Evolutionary conservation across 2,797 vertebrate species (phyloP), one percentile per base, ranked within the genome.

Genomic region (Bradypus variegatus): DNA sequence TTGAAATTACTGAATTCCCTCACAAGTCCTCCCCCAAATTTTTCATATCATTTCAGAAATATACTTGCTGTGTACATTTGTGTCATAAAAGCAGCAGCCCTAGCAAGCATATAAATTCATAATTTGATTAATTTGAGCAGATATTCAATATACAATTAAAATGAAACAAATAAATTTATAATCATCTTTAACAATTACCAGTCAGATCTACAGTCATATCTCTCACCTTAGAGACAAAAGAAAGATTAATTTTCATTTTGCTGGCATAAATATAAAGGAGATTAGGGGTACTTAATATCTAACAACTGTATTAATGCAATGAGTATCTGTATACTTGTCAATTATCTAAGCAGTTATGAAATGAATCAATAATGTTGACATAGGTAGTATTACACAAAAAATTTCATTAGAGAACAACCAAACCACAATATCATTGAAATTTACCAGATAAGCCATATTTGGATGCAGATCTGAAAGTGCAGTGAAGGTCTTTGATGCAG

Each of bases 391-490:
- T 62, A 87, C 91, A 93, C 90, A 94, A 94, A 93, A 77, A 36
- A 70, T 95, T 96, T 96, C 96, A 89, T 33, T 48, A 45, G 86
- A 80, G 95, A 96, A 96, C 91, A 96, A 95, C 45, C 48, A 78
- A 97, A 95, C 91, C 77, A 95, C 62, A 62, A 69, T 29, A 94
- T 93, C 90, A 90, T 14, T 36, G 92, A 88, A 95, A 98, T 99
- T 97, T 97, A 99, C 99, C 90, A 98, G 97, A 96, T 98, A 98
- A 96, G 97, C 97, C 93, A 98, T 97, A 96, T 98, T 99, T 90
- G 98, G 98, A 94, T 98, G 98, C 73, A 99, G 97, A 94, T 98
- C 98, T 93, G 98, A 98, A 96, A 99, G 98, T 36, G 98, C 95
- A 75, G 98, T 97, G 92, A 94, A 98, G 90, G 95, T 97, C 88